Percentiles rank a stretch among this genome's conserved stretches.
Conservation (phyloP, 1,140 invertebrate species). For the Dolichoris vasculosae region DNA sequence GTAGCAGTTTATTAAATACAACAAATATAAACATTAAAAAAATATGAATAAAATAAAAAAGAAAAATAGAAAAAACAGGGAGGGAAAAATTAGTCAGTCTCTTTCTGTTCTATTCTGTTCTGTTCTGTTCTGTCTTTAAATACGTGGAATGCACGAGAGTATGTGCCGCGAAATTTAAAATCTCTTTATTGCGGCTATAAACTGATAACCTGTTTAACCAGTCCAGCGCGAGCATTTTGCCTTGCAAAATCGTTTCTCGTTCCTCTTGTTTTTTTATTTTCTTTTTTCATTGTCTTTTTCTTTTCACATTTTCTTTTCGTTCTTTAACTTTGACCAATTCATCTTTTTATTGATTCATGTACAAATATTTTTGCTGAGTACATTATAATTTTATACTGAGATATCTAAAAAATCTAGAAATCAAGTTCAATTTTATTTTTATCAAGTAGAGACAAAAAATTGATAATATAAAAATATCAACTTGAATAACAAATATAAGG, state of each 20-base stretch:
- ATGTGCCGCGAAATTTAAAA: constrained; percentile 73
- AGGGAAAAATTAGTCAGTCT: not conserved
- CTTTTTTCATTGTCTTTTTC: constrained; percentile 52
- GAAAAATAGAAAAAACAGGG: not conserved
- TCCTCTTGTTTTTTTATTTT: constrained; percentile 60
- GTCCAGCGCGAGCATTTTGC: constrained; percentile 63
- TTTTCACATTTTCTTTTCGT: constrained; percentile 56
- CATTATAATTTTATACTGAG: constrained; percentile 9
- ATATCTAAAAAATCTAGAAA: constrained; percentile 11
- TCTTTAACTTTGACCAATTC: constrained; percentile 35
- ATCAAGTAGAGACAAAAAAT: not conserved
- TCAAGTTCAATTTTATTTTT: not conserved
- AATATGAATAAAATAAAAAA: not conserved
- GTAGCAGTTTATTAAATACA: not conserved
- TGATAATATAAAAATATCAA: not conserved
- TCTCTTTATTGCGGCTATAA: constrained; percentile 70
- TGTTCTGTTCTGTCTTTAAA: constrained; percentile 5
- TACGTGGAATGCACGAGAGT: constrained; percentile 58
- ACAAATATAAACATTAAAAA: not conserved
- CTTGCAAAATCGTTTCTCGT: constrained; percentile 65
- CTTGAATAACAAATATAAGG: not conserved
- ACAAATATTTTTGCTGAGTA: constrained; percentile 12
- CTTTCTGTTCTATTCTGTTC: not conserved
- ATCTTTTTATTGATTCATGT: constrained; percentile 13
- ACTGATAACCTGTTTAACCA: constrained; percentile 72